phyloP scores from a whole-genome alignment of 2,888 invertebrate genomes.

The Lasioglossum calceatum region DNA sequence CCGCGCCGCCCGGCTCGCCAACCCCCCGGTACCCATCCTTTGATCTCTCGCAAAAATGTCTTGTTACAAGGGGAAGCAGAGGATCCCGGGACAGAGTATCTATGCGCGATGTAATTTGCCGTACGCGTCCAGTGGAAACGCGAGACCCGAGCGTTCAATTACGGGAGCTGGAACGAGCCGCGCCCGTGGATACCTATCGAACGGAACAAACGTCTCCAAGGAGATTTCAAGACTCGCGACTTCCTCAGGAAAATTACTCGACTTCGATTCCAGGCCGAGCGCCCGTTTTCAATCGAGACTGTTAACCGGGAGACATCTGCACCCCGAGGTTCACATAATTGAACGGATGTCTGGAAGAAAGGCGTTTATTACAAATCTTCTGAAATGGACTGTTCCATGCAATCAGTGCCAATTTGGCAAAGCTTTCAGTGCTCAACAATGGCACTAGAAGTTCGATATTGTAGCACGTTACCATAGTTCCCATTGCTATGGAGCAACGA shows the following conservation, averaged over 20 bases:
- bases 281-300: background rate
- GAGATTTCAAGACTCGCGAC: conserved; percentile 9
- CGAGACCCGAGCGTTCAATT: conserved; percentile 36
- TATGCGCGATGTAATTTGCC: conserved; percentile 35
- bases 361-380: background rate
- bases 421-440: background rate
- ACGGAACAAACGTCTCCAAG: conserved; percentile 33
- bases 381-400: background rate
- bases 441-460: background rate
- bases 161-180: background rate
- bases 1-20: background rate
- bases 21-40: conserved; percentile 42
- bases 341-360: background rate
- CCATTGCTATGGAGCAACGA: background rate
- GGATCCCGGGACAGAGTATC: conserved; percentile 6
- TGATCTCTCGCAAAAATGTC: conserved; percentile 49
- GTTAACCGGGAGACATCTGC: background rate
- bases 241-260: background rate
- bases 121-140: conserved; percentile 34
- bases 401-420: background rate
- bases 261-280: background rate
- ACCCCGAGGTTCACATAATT: background rate
- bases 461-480: background rate
- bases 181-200: conserved; percentile 20
- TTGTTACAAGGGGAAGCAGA: conserved; percentile 40